A percentile compares a stretch with the other conserved stretches of the same genome.
These are phyloP conservation scores for Squalus acanthias DNA, from an alignment of 2,797 vertebrate genomes.

Conservation along the genomic window DNA sequence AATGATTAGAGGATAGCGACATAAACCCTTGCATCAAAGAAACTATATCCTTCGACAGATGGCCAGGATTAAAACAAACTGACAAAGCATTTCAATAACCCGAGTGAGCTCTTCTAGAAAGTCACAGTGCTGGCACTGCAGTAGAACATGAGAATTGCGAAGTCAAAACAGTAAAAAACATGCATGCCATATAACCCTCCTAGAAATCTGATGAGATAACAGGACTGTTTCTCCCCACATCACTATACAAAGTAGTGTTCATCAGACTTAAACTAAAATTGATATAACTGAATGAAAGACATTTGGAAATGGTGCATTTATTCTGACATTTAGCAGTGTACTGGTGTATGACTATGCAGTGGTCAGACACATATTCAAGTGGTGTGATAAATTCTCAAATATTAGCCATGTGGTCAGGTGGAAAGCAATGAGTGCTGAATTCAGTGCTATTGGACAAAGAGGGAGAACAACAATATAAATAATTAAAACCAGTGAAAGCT, in stretches of 20 bases:
- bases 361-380: no score
- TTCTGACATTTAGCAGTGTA: neutral
- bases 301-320: neutral
- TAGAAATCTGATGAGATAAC: neutral
- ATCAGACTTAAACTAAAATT: neutral
- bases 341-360: neutral
- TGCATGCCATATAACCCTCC: neutral
- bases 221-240: neutral
- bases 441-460: neutral
- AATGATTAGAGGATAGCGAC: neutral
- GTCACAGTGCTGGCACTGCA: neutral
- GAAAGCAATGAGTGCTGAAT: neutral
- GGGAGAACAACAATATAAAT: no score
- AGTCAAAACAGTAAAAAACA: neutral
- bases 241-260: neutral
- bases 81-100: neutral
- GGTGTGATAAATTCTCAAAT: no score
- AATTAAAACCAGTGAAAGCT: no score
- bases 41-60: neutral
- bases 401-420: no score
- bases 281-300: neutral
- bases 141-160: neutral
- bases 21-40: neutral
- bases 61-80: neutral
- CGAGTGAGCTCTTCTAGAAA: neutral